Evolutionary conservation across 2,888 invertebrate genomes (phyloP).

Genomic region (Ennomos quercinarius): DNA sequence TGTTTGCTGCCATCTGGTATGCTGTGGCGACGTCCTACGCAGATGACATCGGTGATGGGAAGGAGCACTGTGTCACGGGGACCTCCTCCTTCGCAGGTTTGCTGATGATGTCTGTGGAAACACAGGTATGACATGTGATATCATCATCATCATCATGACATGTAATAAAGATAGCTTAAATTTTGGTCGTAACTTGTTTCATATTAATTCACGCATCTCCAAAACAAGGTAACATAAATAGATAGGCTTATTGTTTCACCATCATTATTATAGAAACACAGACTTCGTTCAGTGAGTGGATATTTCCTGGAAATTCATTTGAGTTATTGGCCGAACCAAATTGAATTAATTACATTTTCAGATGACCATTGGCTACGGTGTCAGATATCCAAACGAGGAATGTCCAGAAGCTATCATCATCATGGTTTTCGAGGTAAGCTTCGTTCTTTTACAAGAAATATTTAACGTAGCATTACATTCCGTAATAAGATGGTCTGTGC

Average conservation of each 20-base stretch:
- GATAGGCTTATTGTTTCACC: too few relatives aligned
- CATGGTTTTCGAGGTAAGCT: constrained; percentile 91
- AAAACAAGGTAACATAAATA: too few relatives aligned
- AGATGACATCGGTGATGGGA: constrained; percentile 90
- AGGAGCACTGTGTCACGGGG: constrained; percentile 86
- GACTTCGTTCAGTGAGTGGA: too few relatives aligned
- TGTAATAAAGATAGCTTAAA: neutral
- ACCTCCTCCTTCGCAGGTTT: constrained; percentile 87
- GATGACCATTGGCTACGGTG: constrained; percentile 94
- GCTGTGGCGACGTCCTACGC: constrained; percentile 88
- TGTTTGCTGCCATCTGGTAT: constrained; percentile 93
- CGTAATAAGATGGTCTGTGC: too few relatives aligned
- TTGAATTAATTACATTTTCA: constrained; percentile 52
- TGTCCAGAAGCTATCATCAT: constrained; percentile 94
- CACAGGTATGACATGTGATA: constrained; percentile 87
- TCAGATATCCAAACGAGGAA: constrained; percentile 91
- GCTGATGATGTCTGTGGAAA: constrained; percentile 94
- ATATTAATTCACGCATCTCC: too few relatives aligned
- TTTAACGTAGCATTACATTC: neutral
- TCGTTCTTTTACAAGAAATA: neutral
- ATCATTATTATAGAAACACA: too few relatives aligned
- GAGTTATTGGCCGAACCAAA: too few relatives aligned
- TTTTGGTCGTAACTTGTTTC: too few relatives aligned
- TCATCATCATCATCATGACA: too few relatives aligned
- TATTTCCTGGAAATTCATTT: too few relatives aligned